These are phyloP conservation scores for Limanda limanda DNA, from an alignment of 2,113 vertebrate species.

Conservation along the genomic window DNA sequence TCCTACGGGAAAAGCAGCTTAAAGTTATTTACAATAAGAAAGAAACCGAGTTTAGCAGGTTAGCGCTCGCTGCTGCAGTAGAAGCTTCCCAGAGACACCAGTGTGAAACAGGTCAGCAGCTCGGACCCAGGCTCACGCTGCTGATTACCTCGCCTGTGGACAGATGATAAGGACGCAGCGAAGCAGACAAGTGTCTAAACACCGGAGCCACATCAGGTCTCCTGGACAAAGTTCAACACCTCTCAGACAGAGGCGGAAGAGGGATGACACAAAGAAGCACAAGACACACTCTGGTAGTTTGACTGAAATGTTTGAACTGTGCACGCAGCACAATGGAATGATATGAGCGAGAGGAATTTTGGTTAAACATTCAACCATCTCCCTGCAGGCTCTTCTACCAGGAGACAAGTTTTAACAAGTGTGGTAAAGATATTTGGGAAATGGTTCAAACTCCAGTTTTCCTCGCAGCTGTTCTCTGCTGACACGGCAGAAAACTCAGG, in stretches of 20 bases:
- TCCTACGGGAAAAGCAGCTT: too few relatives aligned
- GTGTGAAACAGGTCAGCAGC: too few relatives aligned
- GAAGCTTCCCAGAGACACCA: too few relatives aligned
- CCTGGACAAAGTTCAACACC: background rate
- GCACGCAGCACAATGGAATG: background rate
- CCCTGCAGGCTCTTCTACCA: background rate
- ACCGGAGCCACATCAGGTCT: background rate
- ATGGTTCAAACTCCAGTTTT: background rate
- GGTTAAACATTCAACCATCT: background rate
- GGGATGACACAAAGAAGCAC: background rate
- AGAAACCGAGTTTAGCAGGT: too few relatives aligned
- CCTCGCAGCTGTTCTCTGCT: background rate
- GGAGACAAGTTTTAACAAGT: background rate
- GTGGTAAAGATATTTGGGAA: background rate
- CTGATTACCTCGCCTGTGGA: background rate
- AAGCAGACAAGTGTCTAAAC: background rate
- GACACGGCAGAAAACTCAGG: background rate
- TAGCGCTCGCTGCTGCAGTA: too few relatives aligned
- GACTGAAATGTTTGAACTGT: background rate
- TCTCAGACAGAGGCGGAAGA: background rate
- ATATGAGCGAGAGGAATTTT: background rate
- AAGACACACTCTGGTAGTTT: background rate
- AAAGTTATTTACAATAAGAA: too few relatives aligned
- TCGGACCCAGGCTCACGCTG: background rate
- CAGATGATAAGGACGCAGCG: constrained; percentile 8